Percentiles rank a stretch among this genome's conserved stretches.
phyloP scores from a whole-genome alignment of 2,888 invertebrate species.

The Dasypolia templi region DNA sequence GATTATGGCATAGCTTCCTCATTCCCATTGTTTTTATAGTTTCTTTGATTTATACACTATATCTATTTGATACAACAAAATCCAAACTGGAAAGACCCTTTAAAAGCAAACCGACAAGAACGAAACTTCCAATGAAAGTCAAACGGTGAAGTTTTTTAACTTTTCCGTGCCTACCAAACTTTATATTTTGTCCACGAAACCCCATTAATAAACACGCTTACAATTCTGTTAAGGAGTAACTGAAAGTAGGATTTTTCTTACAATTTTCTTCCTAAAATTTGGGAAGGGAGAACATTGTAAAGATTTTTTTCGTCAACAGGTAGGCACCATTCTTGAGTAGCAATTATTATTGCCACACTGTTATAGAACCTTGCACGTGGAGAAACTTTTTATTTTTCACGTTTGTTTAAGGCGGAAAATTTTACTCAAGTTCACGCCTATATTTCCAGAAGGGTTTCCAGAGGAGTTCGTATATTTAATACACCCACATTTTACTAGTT shows the following conservation, averaged over 20 bases:
- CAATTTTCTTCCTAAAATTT: constrained; percentile 9
- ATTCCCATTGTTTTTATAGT: background rate
- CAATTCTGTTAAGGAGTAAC: constrained; percentile 1
- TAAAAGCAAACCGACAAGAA: background rate
- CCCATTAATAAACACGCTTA: constrained; percentile 26
- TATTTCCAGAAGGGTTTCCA: background rate
- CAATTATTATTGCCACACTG: background rate
- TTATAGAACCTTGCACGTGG: constrained; percentile 18
- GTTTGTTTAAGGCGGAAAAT: constrained; percentile 6
- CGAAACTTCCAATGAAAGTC: constrained; percentile 16
- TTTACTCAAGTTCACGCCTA: background rate
- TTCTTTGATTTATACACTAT: background rate
- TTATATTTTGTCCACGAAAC: constrained; percentile 12
- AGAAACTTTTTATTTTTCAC: background rate
- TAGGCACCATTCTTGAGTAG: background rate
- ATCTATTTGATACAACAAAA: background rate
- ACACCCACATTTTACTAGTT: background rate
- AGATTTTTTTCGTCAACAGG: background rate
- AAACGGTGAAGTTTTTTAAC: constrained; percentile 19
- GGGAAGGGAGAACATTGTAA: background rate
- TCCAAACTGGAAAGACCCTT: background rate
- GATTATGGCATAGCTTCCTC: background rate
- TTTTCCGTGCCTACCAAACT: constrained; percentile 16
- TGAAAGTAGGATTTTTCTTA: background rate
- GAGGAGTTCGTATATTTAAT: background rate